Evolutionary conservation across 2,888 invertebrate species (phyloP).

Genomic region (Tetragonisca angustula): DNA sequence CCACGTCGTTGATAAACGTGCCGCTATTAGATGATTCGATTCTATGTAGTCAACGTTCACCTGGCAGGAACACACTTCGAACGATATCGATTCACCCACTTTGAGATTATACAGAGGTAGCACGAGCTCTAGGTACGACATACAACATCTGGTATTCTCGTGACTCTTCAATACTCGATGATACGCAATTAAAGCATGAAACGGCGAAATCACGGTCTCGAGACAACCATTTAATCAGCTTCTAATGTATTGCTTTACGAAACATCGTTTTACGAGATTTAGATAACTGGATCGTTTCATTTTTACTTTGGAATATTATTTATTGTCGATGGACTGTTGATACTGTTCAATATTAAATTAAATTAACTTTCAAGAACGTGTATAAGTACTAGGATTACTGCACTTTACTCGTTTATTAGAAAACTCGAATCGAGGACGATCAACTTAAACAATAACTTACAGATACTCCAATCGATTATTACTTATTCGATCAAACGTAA

Average conservation of each 20-base stretch:
- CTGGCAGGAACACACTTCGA: neutral
- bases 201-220: neutral
- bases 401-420: neutral
- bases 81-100: slow-evolving; percentile 3
- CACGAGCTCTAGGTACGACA: neutral
- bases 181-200: neutral
- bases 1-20: neutral
- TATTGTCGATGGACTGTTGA: neutral
- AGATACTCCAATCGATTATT: neutral
- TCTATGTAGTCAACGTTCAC: neutral
- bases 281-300: neutral
- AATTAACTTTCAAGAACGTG: neutral
- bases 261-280: neutral
- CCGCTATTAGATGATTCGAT: slow-evolving; percentile 12
- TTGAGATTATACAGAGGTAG: neutral
- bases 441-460: neutral
- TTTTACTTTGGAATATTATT: neutral
- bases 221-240: neutral
- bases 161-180: neutral
- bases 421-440: neutral
- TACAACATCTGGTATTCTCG: neutral
- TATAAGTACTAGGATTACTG: no score
- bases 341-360: no score
- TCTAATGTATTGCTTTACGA: neutral
- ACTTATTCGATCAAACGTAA: no score